These are phyloP conservation scores for Colostygia pectinataria DNA, from an alignment of 2,888 invertebrate species.

Conservation along the genomic window DNA sequence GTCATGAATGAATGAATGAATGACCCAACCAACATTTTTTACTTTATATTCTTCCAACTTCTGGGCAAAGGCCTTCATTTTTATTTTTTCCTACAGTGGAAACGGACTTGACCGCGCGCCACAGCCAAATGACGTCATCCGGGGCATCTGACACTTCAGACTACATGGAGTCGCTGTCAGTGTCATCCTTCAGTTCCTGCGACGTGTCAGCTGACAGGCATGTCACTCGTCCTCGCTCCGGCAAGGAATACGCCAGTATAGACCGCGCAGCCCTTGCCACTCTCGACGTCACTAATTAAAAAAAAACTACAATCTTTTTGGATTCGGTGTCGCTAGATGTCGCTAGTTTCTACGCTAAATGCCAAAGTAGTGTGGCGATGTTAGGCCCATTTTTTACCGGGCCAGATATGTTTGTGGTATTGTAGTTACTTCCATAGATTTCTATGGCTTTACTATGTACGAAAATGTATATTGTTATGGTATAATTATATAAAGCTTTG, in stretches of 20 bases:
- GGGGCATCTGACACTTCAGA: slow-evolving; percentile 89
- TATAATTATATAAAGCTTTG: slow-evolving; percentile 38
- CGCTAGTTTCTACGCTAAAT: slow-evolving; percentile 6
- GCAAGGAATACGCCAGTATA: slow-evolving; percentile 72
- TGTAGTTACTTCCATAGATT: slow-evolving; percentile 20
- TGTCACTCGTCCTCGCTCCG: slow-evolving; percentile 69
- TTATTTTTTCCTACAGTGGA: slow-evolving; percentile 62
- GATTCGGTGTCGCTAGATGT: slow-evolving; percentile 10
- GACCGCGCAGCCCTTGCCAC: slow-evolving; percentile 58
- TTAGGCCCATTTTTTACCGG: slow-evolving; percentile 6
- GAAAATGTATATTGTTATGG: slow-evolving; percentile 31
- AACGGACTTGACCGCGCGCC: slow-evolving; percentile 72
- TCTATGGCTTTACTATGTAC: slow-evolving; percentile 17
- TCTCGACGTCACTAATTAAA: slow-evolving; percentile 19
- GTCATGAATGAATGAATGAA: too few relatives aligned
- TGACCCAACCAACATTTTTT: too few relatives aligned
- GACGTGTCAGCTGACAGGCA: slow-evolving; percentile 82
- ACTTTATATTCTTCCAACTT: neutral
- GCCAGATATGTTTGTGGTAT: slow-evolving; percentile 10
- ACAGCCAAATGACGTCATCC: slow-evolving; percentile 85
- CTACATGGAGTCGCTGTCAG: slow-evolving; percentile 88
- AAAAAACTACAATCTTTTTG: slow-evolving; percentile 13
- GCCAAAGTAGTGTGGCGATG: slow-evolving; percentile 12
- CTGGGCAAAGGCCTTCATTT: too few relatives aligned
- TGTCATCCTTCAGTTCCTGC: slow-evolving; percentile 87